Evolutionary conservation across 2,797 vertebrate genomes (phyloP).

Genomic region (Hylomyscus alleni): DNA sequence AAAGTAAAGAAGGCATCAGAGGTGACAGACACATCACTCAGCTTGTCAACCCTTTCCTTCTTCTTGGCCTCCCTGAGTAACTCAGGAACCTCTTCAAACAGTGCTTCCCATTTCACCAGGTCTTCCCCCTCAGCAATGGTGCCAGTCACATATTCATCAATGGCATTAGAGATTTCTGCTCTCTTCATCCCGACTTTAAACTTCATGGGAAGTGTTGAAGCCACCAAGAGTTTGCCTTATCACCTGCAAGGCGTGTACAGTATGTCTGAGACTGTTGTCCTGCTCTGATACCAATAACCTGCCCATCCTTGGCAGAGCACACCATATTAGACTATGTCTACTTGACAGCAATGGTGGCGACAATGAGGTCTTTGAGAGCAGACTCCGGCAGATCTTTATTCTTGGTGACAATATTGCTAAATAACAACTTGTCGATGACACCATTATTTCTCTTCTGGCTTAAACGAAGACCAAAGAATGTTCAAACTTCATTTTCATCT

Average conservation of each 20-base stretch:
- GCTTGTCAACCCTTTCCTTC: conserved; percentile 94
- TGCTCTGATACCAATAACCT: conserved; percentile 98
- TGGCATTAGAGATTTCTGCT: conserved; percentile 97
- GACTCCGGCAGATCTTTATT: conserved; percentile 92
- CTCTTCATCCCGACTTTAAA: conserved; percentile 95
- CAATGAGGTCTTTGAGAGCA: conserved; percentile 94
- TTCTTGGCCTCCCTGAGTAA: conserved; percentile 88
- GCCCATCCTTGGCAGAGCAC: conserved; percentile 97
- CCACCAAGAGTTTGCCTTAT: conserved; percentile 99
- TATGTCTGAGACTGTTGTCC: conserved; percentile 99
- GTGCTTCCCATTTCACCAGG: conserved; percentile 92
- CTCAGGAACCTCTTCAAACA: conserved; percentile 91
- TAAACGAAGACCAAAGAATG: conserved; percentile 95
- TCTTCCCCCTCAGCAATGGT: conserved; percentile 93
- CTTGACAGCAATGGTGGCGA: conserved; percentile 97
- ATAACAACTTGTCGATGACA: conserved; percentile 90
- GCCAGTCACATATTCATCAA: conserved; percentile 96
- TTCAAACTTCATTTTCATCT: conserved; percentile 93
- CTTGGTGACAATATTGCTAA: conserved; percentile 95
- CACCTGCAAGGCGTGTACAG: conserved; percentile 96
- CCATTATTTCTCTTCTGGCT: conserved; percentile 96
- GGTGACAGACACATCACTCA: conserved; percentile 94
- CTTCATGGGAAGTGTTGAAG: conserved; percentile 96
- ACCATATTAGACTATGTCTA: conserved; percentile 99
- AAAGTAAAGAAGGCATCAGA: conserved; percentile 97